Evolutionary conservation across 1,140 invertebrate species (phyloP).

Genomic region (Papilio polyxenes): DNA sequence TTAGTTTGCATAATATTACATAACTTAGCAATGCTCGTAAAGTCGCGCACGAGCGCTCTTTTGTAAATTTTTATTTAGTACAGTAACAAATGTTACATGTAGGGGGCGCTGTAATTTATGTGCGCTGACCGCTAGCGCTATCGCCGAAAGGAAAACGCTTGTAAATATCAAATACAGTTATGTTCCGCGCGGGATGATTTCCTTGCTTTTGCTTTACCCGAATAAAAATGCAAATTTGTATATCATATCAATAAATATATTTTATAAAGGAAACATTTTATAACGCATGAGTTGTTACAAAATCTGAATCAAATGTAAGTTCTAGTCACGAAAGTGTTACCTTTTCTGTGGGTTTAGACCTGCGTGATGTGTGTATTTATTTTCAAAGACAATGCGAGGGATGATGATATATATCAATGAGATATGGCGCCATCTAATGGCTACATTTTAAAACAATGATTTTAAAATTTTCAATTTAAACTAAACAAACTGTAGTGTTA

Average conservation of each 20-base stretch:
- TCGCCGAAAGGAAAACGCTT: constrained; percentile 29
- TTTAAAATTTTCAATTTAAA: too few relatives aligned
- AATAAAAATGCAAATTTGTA: constrained; percentile 7
- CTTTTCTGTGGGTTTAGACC: too few relatives aligned
- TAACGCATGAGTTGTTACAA: too few relatives aligned
- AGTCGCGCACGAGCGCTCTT: neutral
- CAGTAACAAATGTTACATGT: constrained; percentile 23
- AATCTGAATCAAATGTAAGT: too few relatives aligned
- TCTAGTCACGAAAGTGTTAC: too few relatives aligned
- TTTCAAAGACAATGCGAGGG: too few relatives aligned
- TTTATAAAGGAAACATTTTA: too few relatives aligned
- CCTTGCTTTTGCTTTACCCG: neutral
- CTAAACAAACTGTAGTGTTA: too few relatives aligned
- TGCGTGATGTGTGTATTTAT: too few relatives aligned
- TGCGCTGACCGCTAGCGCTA: constrained; percentile 16
- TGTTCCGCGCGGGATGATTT: constrained; percentile 22
- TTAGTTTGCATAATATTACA: neutral
- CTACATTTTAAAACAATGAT: too few relatives aligned
- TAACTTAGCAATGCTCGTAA: constrained; percentile 3
- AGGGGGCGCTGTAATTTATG: constrained; percentile 13
- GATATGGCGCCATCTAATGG: too few relatives aligned
- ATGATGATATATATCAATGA: too few relatives aligned
- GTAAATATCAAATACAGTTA: constrained; percentile 25
- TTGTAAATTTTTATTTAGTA: constrained; percentile 31
- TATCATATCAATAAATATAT: neutral